Base-by-base conservation (phyloP, 1,140 invertebrate genomes). In the Euura saliciscinereae region DNA sequence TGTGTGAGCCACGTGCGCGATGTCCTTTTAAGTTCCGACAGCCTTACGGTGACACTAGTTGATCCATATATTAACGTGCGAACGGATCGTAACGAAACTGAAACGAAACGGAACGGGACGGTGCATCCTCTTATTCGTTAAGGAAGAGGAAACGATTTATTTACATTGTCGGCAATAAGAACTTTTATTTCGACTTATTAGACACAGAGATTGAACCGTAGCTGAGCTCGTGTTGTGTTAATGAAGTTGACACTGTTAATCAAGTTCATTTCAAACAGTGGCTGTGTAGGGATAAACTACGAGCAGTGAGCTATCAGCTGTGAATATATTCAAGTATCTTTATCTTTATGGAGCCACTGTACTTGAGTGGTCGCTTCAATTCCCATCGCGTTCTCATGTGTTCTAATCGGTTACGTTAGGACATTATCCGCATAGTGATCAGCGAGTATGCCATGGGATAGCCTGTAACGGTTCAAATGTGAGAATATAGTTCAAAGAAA, bases 41-140 rank as follows among this genome's bases (percentile, higher is more conserved):
- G 7, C 10, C 43, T 44, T 28, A 42, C 42, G 66, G 69, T 69
- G 44, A 64, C 11, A 75, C 73, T 71, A 70, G 46, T 42, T 6
- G 8, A 28, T 44, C 43, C 10, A 28, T 42, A 67, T 3, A 67
- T 67, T 67, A 59, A 59, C 51, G 51, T 59, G 51, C 3, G 6
- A n/a, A 59, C 51, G 51, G 28, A 28, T 28, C 28, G 28, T 28
- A 28, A 28, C 28, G 28, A 28, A 28, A 59, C 51, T 59, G 51
- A 59, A 59, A 8, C 51, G 51, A 3, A 59, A 59, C 10, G 51
- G 10, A 59, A n/a, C 10, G 13, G 10, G 13, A 59, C 6, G 10
- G 3, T 3, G 13, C 3, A 3, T 59, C 28, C 28, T 28, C 28
- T 28, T 28, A 28, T 28, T 28, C 28, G 13, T 59, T n/a, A 2